These are phyloP conservation scores for Neopipo cinnamomea DNA, from an alignment of 2,113 vertebrate species.

Conservation along the genomic window DNA sequence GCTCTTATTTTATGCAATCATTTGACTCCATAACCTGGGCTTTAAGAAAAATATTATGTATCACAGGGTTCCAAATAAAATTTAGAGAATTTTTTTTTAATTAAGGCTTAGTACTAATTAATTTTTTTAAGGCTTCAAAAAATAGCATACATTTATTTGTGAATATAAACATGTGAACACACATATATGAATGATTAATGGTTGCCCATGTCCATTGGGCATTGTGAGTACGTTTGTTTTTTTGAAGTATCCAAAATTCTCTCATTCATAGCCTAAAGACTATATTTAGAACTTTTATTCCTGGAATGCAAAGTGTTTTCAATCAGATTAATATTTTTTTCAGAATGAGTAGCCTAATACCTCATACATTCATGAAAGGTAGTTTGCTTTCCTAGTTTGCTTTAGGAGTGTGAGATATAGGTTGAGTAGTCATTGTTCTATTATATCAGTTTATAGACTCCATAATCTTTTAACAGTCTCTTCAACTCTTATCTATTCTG, in stretches of 20 bases:
- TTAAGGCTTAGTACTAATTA: not conserved
- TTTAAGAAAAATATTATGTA: not conserved
- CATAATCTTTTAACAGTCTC: constrained; percentile 55
- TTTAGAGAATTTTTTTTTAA: not conserved
- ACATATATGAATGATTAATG: not conserved
- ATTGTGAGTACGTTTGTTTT: not conserved
- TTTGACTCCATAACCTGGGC: not conserved
- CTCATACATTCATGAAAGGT: not conserved
- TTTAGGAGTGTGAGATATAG: constrained; percentile 23
- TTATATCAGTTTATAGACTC: not conserved
- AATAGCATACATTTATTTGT: not conserved
- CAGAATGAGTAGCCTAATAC: not conserved
- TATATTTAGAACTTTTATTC: not conserved
- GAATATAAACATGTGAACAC: not conserved
- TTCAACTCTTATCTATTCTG: constrained; percentile 26
- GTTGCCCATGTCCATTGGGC: not conserved
- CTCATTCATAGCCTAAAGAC: not conserved
- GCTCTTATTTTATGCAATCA: not conserved
- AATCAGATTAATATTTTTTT: not conserved
- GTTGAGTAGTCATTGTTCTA: not conserved
- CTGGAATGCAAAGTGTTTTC: not conserved
- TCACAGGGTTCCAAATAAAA: not conserved
- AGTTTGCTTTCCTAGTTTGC: not conserved
- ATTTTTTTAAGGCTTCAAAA: not conserved
- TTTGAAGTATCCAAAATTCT: not conserved